Percentiles rank a stretch among this genome's conserved stretches.
phyloP scores from a whole-genome alignment of 2,888 invertebrate genomes.

The Limnephilus auricula region DNA sequence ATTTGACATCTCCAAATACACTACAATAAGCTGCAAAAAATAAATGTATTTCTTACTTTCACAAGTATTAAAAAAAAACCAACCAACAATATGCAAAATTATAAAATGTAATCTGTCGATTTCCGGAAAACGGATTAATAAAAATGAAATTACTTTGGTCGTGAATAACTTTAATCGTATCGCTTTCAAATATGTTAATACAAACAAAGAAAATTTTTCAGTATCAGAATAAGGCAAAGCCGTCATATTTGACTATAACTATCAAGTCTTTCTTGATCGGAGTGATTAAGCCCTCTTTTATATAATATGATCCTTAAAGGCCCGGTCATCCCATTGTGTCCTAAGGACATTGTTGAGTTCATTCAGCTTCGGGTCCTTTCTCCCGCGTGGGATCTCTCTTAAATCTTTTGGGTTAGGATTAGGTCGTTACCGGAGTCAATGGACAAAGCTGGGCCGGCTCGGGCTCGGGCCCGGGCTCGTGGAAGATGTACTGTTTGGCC shows the following conservation, averaged over 20 bases:
- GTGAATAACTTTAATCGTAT: no score
- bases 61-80: no score
- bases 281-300: conserved; percentile 27
- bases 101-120: no score
- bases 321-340: conserved; percentile 13
- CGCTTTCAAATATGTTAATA: neutral
- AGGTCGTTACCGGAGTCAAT: conserved; percentile 12
- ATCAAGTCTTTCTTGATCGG: neutral
- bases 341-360: conserved; percentile 13
- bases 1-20: no score
- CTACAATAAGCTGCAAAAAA: no score
- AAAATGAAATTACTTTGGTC: no score
- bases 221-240: neutral
- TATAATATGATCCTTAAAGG: conserved; percentile 3
- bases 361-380: conserved; percentile 12
- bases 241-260: conserved; percentile 9
- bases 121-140: no score
- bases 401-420: conserved; percentile 30
- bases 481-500: neutral
- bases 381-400: conserved; percentile 29
- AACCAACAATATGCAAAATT: no score
- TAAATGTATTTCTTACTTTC: no score
- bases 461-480: neutral
- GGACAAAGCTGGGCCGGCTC: conserved; percentile 16
- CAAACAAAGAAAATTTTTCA: neutral